Evolutionary conservation across 1,140 invertebrate genomes (phyloP), one percentile per base, ranked within the genome.

Genomic region (Drosophila equinoxialis): DNA sequence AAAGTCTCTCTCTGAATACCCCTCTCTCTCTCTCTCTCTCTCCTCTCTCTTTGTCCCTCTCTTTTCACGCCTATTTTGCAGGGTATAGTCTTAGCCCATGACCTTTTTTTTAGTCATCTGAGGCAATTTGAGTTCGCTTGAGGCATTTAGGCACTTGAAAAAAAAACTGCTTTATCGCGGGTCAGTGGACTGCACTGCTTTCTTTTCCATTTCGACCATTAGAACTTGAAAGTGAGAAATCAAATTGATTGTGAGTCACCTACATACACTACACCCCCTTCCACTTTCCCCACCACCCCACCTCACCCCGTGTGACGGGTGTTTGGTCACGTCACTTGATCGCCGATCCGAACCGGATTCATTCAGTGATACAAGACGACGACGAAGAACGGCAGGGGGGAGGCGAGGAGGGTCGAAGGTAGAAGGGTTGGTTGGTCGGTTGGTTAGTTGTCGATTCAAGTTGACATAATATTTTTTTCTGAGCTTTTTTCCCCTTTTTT

Each of bases 391-490:
- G 8, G 0, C 8, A 59, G 3, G 33, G 58, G 30, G 14, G n/a
- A 0, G 17, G 17, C 0, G 10, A 20, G 17, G 5, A 58, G 35
- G 6, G 30, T 30, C 6, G 5, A 30, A 30, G 30, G 30, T 17
- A 17, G 17, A 17, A 17, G 30, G 30, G 30, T 30, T 30, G 30
- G 23, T 4, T 26, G 20, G 26, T 26, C 5, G 5, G 26, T 26
- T 26, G 30, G 30, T 30, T 30, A 3, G 35, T 37, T 37, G 35
- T 55, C 63, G 59, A 57, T 77, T 68, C 79, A 68, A 84, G 81
- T 84, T 84, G 81, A 84, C 81, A 84, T 78, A 77, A 81, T 82
- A 51, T 77, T 82, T 70, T 55, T 68, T 66, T 30, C 30, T 77
- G 64, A 61, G 65, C 41, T 42, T 55, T 78, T 45, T 30, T 30